A percentile compares a stretch with the other conserved stretches of the same genome.
These are phyloP conservation scores for Orius laevigatus DNA, from an alignment of 1,140 invertebrate genomes.

Conservation along the genomic window DNA sequence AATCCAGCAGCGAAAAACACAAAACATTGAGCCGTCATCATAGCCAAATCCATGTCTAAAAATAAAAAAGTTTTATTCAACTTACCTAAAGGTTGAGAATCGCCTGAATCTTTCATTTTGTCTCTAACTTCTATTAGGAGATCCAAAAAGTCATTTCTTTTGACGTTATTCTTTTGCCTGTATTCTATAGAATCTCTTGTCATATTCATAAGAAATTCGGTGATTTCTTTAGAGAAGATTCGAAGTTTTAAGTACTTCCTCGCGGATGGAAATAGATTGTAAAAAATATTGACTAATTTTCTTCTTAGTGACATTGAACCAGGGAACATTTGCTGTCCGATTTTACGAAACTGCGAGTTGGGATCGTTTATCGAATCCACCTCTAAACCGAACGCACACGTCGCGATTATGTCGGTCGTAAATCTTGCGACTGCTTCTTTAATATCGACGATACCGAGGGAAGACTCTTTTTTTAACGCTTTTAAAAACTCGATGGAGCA, in stretches of 20 bases:
- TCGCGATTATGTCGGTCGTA: constrained; percentile 44
- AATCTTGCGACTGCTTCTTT: constrained; percentile 39
- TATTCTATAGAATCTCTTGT: constrained; percentile 26
- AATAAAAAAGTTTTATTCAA: no score
- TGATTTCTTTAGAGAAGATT: constrained; percentile 14
- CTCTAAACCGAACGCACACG: constrained; percentile 42
- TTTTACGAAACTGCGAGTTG: constrained; percentile 28
- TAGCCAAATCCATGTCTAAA: constrained; percentile 14
- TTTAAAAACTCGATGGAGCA: constrained; percentile 20
- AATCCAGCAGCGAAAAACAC: constrained; percentile 40
- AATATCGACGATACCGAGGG: constrained; percentile 13
- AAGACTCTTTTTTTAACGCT: constrained; percentile 28
- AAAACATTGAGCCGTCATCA: constrained; percentile 27
- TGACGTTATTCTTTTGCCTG: constrained; percentile 27
- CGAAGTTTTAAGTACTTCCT: not conserved
- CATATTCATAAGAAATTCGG: constrained; percentile 21
- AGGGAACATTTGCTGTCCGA: constrained; percentile 22
- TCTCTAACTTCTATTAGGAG: constrained; percentile 21
- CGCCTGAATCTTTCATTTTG: constrained; percentile 31
- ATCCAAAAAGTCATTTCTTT: constrained; percentile 29
- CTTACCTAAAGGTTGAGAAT: constrained; percentile 19
- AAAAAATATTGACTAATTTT: not conserved
- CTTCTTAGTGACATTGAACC: constrained; percentile 15
- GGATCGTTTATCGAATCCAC: constrained; percentile 35
- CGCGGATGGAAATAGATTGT: constrained; percentile 2